Conservation (phyloP, 2,113 vertebrate species). For the Ophthalmolycus amberensis region DNA sequence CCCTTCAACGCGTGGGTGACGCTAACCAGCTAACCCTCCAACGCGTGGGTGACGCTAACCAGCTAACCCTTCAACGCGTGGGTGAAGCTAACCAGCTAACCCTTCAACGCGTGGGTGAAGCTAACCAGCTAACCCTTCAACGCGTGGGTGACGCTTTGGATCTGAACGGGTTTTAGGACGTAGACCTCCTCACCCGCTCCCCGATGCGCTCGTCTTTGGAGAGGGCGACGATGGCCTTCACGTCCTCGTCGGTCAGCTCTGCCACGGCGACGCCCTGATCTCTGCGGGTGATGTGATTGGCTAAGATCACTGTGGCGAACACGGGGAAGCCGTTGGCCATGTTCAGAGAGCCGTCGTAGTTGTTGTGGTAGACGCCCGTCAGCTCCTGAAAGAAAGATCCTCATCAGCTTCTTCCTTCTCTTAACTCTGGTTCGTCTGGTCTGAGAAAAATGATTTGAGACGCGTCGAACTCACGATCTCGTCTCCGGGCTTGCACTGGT, state of each 20-base stretch:
- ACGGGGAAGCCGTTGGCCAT: constrained; percentile 95
- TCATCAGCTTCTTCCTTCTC: too few relatives aligned
- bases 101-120: too few relatives aligned
- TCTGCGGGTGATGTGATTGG: constrained; percentile 93
- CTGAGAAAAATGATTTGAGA: too few relatives aligned
- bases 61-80: too few relatives aligned
- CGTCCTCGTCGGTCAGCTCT: constrained; percentile 95
- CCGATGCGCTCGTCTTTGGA: constrained; percentile 96
- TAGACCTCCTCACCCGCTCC: constrained; percentile 86
- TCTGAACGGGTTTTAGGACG: too few relatives aligned
- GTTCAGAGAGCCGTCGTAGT: constrained; percentile 97
- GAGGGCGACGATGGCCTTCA: constrained; percentile 91
- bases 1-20: too few relatives aligned
- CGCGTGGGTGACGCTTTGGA: too few relatives aligned
- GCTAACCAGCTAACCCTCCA: too few relatives aligned
- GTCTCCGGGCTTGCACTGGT: constrained; percentile 96
- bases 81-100: too few relatives aligned
- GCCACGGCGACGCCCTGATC: constrained; percentile 91
- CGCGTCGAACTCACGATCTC: constrained; percentile 88
- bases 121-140: too few relatives aligned
- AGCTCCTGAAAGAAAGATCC: constrained; percentile 85
- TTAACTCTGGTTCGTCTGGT: too few relatives aligned
- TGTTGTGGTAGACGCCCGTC: constrained; percentile 98
- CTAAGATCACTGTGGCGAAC: constrained; percentile 96
- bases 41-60: too few relatives aligned